Percentiles rank a stretch among this genome's conserved stretches.
phyloP scores from a whole-genome alignment of 2,113 vertebrate genomes.

The Edolisoma coerulescens region DNA sequence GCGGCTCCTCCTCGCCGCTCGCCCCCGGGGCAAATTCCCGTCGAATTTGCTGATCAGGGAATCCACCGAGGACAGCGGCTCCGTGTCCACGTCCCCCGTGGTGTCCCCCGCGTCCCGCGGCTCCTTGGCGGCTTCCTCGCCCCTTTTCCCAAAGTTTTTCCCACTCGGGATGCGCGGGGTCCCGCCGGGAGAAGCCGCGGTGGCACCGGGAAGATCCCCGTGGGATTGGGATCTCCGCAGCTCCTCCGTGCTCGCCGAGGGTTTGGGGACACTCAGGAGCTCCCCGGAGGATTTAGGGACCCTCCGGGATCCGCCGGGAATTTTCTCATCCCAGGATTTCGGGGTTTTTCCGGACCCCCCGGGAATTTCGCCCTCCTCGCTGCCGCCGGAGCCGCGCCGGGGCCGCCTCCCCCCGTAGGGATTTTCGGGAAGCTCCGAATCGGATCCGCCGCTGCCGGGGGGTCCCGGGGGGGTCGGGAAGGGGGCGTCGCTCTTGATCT shows the following conservation, averaged over 20 bases:
- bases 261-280: too few species aligned
- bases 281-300: too few species aligned
- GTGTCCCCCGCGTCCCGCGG: neutral
- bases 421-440: neutral
- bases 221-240: neutral
- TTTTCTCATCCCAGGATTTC: neutral
- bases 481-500: neutral
- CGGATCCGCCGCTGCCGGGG: neutral
- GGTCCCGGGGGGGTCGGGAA: neutral
- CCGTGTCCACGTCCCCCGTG: neutral
- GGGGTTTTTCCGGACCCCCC: neutral
- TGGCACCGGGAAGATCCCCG: neutral
- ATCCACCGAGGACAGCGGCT: neutral
- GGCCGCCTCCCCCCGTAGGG: neutral
- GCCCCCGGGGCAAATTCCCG: neutral
- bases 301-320: too few species aligned
- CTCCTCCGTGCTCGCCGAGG: neutral
- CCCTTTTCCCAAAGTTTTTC: neutral
- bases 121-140: neutral
- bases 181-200: neutral
- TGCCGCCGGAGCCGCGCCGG: neutral
- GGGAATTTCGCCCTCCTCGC: neutral
- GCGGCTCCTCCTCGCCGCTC: neutral
- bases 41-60: neutral
- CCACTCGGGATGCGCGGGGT: rapidly evolving